Evolutionary conservation across 2,888 invertebrate species (phyloP).

Genomic region (Hipparchia sbordonii): DNA sequence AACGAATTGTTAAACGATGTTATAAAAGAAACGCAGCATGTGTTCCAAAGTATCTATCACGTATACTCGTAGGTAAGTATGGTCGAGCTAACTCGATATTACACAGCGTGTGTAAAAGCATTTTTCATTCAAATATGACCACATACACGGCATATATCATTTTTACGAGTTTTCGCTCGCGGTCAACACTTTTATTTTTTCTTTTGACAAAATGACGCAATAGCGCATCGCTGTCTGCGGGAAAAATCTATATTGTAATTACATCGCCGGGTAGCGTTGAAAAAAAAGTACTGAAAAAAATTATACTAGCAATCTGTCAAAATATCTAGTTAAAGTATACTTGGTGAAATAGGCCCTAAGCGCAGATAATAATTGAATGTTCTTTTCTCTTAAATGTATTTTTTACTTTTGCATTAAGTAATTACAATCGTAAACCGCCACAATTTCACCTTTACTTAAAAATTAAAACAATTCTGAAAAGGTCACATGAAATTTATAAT

Average conservation of each 20-base stretch:
- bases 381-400: too few species aligned
- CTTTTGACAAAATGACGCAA: constrained; percentile 10
- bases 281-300: too few species aligned
- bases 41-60: constrained; percentile 2
- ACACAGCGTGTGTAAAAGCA: not conserved
- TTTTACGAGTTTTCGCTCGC: not conserved
- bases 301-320: too few species aligned
- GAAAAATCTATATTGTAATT: not conserved
- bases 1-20: not conserved
- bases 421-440: too few species aligned
- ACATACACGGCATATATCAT: constrained; percentile 1
- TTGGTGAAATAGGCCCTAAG: too few species aligned
- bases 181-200: not conserved
- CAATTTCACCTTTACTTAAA: too few species aligned
- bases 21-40: not conserved
- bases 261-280: too few species aligned
- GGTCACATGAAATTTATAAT: too few species aligned
- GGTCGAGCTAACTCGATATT: not conserved
- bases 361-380: too few species aligned
- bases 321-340: too few species aligned
- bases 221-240: not conserved
- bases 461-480: too few species aligned
- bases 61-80: not conserved
- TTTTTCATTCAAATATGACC: not conserved
- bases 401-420: too few species aligned